Base-by-base conservation (phyloP, 92 coral and sea anemone genomes). In the Micromussa lordhowensis region DNA sequence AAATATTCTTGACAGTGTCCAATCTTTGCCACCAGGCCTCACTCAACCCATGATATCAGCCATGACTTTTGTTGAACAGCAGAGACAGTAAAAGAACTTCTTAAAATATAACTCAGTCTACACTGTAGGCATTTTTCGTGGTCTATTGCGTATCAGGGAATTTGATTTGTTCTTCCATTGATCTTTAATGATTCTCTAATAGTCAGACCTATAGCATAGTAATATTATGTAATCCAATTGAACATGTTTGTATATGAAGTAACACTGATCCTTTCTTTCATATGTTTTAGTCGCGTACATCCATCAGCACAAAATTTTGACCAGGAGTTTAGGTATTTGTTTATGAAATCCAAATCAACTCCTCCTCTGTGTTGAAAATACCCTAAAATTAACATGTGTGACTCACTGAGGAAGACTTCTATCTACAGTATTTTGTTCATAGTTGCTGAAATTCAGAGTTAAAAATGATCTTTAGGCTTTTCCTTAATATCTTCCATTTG, bases 21-120 rank as follows among this genome's bases (percentile, higher is more conserved):
- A 96, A 14, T 84, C 92, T 59, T 86, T 96, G 68, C 94, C 99
- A 1, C 85, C 95, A 29, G 84, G 90, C 68, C 92, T 96, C 32
- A 91, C 95, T 2, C 96, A 95, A 80, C 98, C 96, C 36, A 95
- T 96, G 96, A 88, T 88, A 81, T 94, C 98, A 68, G 96, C 99
- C 84, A 96, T 95, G 98, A 78, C 91, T 8, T 96, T 92, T 86
- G 94, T 96, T 44, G 96, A 96, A 75, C 98, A 96, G 70, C 94
- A 95, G 70, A 79, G 94, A 30, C 69, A 64, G 53, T 64, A 22
- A 63, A 19, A 3, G 32, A 32, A 18, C 51, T 44, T 82, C 40
- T 14, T 40, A 8, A 24, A n/a, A 26, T 35, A 13, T 49, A 57
- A 4, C 3, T 11, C 28, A 40, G n/a, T n/a, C n/a, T n/a, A n/a